Evolutionary conservation across 2,113 vertebrate species (phyloP).

Genomic region (Chunga burmeisteri): DNA sequence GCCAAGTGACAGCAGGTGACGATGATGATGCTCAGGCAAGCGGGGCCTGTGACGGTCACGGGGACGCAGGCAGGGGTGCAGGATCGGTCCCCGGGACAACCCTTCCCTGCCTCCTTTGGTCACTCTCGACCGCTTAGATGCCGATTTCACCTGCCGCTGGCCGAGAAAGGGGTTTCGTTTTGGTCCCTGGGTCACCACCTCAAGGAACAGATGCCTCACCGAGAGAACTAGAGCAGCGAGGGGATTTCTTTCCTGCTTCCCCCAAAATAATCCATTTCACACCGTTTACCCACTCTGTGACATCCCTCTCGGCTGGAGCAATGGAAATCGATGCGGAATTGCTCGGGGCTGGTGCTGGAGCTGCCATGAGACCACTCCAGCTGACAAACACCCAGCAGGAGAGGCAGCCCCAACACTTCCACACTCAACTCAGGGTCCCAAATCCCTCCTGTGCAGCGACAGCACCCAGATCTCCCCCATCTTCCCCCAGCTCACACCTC

Average conservation of each 20-base stretch:
- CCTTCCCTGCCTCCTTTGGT: background rate
- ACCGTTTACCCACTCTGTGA: background rate
- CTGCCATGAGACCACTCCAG: background rate
- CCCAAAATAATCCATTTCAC: background rate
- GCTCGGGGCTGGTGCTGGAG: background rate
- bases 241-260: background rate
- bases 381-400: background rate
- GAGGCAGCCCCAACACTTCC: background rate
- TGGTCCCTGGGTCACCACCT: background rate
- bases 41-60: rapidly evolving
- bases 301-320: background rate
- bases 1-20: background rate
- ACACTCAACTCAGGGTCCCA: rapidly evolving
- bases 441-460: background rate
- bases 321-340: background rate
- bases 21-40: rapidly evolving
- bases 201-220: background rate
- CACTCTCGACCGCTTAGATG: background rate
- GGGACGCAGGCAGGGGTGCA: background rate
- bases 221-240: rapidly evolving
- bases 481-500: background rate
- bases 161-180: background rate
- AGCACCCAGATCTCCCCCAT: background rate
- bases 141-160: rapidly evolving
- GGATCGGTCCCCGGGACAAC: background rate